A percentile compares a stretch with the other conserved stretches of the same genome.
Evolutionary conservation across 2,113 vertebrate genomes (phyloP).

Genomic region (Illadopsis cleaveri): DNA sequence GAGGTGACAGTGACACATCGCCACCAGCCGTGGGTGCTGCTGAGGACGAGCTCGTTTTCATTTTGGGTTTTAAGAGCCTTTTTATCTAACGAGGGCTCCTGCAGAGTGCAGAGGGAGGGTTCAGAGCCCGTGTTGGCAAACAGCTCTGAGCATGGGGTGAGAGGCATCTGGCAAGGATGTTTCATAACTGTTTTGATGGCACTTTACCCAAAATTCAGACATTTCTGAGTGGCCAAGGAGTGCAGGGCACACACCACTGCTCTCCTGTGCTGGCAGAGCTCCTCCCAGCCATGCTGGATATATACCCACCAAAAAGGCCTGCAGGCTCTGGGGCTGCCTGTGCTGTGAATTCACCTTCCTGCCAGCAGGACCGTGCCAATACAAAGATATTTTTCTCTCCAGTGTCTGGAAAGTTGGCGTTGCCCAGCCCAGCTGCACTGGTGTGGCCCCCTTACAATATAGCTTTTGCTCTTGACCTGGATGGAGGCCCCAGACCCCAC

Average conservation of each 20-base stretch:
- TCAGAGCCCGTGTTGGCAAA: background rate
- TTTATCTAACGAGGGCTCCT: background rate
- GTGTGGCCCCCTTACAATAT: background rate
- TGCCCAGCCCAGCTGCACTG: background rate
- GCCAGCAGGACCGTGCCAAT: fast-evolving
- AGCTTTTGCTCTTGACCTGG: background rate
- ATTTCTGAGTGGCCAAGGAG: background rate
- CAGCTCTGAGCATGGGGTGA: background rate
- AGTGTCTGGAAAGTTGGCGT: fast-evolving
- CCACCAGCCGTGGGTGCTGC: fast-evolving
- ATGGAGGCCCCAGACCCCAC: background rate
- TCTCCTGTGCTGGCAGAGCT: background rate
- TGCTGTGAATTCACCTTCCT: background rate
- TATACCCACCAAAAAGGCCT: background rate
- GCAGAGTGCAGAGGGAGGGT: background rate
- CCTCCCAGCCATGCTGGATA: background rate
- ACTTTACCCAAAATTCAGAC: background rate
- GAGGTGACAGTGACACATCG: fast-evolving
- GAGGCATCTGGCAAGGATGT: background rate
- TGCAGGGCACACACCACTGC: fast-evolving
- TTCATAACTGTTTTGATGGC: background rate
- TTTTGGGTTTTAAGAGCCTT: background rate
- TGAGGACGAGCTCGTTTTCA: background rate
- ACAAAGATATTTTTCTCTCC: background rate
- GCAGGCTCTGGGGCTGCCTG: background rate